phyloP scores from a whole-genome alignment of 1,140 invertebrate genomes.

The Rhopalosiphum maidis region DNA sequence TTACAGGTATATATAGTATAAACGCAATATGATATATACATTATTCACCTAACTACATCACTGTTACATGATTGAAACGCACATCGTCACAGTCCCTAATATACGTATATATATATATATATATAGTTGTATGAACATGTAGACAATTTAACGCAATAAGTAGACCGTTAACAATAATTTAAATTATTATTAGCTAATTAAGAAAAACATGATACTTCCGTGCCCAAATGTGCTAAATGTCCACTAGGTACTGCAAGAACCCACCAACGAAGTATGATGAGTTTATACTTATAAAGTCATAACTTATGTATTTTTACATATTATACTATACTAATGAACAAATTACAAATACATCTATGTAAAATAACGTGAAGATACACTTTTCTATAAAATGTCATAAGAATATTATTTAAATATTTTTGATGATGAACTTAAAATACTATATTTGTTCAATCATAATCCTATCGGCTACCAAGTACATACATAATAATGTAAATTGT shows the following conservation, averaged over 20 bases:
- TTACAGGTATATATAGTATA: neutral
- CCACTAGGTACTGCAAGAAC: neutral
- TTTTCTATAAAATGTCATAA: too few relatives aligned
- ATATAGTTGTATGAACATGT: neutral
- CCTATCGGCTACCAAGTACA: too few relatives aligned
- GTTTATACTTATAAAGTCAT: too few relatives aligned
- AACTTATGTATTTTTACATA: too few relatives aligned
- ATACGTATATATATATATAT: neutral
- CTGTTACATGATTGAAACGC: neutral
- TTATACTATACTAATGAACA: too few relatives aligned
- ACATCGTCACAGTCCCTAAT: neutral
- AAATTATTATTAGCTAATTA: neutral
- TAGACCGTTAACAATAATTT: neutral
- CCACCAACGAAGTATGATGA: neutral
- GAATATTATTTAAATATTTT: too few relatives aligned
- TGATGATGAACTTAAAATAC: too few relatives aligned
- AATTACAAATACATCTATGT: too few relatives aligned
- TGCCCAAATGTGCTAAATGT: neutral
- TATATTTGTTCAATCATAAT: too few relatives aligned
- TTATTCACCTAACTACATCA: neutral
- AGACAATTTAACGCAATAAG: neutral
- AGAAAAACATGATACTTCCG: neutral
- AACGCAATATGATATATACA: neutral
- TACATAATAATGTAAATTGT: too few relatives aligned
- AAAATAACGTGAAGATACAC: too few relatives aligned